phyloP scores from a whole-genome alignment of 2,113 vertebrate genomes.

The Labrus mixtus region DNA sequence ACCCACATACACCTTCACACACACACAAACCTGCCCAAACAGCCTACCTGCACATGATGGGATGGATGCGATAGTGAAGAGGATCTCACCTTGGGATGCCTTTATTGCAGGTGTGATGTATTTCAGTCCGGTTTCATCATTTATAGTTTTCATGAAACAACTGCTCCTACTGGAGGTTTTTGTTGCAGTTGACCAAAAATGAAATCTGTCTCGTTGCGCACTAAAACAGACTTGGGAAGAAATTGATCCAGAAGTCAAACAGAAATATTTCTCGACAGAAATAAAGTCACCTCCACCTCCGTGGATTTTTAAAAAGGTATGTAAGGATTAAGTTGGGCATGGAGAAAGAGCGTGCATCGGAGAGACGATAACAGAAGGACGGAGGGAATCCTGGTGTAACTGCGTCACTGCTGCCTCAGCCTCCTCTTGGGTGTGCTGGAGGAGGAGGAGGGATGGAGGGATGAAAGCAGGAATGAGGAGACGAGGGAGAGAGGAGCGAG shows the following conservation, averaged over 20 bases:
- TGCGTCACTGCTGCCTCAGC: slow-evolving; percentile 78
- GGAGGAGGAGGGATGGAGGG: slow-evolving; percentile 64
- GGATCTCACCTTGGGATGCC: slow-evolving; percentile 61
- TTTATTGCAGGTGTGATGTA: slow-evolving; percentile 42
- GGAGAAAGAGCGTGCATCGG: slow-evolving; percentile 39
- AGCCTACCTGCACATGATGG: slow-evolving; percentile 6
- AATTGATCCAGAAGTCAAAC: no score
- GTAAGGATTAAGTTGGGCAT: slow-evolving; percentile 11
- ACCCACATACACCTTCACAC: slow-evolving; percentile 2
- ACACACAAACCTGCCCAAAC: background rate
- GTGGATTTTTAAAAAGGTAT: slow-evolving; percentile 17
- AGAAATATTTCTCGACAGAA: no score
- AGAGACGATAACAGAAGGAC: slow-evolving; percentile 18
- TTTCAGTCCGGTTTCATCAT: background rate
- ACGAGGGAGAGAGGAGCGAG: slow-evolving; percentile 48
- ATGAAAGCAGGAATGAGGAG: slow-evolving; percentile 64
- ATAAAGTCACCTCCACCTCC: no score
- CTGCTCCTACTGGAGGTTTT: no score
- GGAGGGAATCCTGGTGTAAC: slow-evolving; percentile 78
- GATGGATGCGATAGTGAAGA: slow-evolving; percentile 14
- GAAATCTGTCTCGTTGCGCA: no score
- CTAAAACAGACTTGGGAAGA: no score
- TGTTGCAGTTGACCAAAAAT: no score
- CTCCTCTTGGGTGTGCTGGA: slow-evolving; percentile 52
- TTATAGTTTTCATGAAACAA: no score